Evolutionary conservation across 2,113 vertebrate species (phyloP), one percentile per base, ranked within the genome.

Genomic region (Oxyura jamaicensis): DNA sequence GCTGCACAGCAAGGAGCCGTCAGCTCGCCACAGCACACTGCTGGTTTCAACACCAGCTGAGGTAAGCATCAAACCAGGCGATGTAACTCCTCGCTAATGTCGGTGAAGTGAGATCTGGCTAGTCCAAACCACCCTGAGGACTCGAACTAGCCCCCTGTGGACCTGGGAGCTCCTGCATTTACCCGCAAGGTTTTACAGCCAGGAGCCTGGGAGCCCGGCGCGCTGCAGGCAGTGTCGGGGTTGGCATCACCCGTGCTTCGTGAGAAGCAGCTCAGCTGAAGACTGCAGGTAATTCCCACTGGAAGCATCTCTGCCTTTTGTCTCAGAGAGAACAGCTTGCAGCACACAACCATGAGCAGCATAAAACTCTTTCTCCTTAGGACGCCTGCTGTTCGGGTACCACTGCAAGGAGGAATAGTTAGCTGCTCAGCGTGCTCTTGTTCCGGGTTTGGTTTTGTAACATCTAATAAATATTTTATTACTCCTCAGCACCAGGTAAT

Each of bases 381-480:
- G 75, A 53, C 52, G 83, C 58, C 52, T 71, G 31, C 87, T 89
- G 87, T 76, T 81, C 56, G 79, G 58, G 80, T 90, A 85, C 77
- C 92, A 68, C 60, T 1, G 39, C 63, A 46, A 71, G 60, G 35
- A 92, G 31, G 36, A 97, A 89, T 77, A 95, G 86, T 96, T 92
- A 88, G 91, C 80, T 92, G 81, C 92, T 76, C 94, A 65, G 92
- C 35, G 20, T 84, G 90, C 69, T 66, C 75, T 14, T 92, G 36
- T 66, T 95, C 95, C 81, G 79, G 53, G 93, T 75, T 96, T 95
- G 75, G 88, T 95, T 97, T 96, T 82, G 72, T 96, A 97, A 95
- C 86, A 62, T 39, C 82, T 60, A 95, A 94, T 96, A 95, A 97
- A 97, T 95, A 92, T 95, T 98, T 97, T 94, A 97, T 91, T 96